Evolutionary conservation across 2,113 vertebrate species (phyloP), one percentile per base, ranked within the genome.

Genomic region (Campylorhamphus procurvoides): DNA sequence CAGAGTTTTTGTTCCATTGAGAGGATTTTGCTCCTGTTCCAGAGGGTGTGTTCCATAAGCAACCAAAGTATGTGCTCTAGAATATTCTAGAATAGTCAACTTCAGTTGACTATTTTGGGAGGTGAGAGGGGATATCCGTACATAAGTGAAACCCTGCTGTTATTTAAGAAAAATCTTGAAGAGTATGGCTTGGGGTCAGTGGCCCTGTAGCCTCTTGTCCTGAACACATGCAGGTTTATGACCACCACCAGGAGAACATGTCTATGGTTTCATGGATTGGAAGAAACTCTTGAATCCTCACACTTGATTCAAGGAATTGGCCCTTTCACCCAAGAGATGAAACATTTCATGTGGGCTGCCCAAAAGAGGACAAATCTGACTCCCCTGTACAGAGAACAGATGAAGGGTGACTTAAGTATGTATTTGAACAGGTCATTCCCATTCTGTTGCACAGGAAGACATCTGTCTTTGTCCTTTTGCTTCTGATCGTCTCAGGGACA

Each of bases 191-290:
- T 56, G 14, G 33, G 7, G 7, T 55, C 74, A 68, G 60, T 74
- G 33, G 23, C 10, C 10, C 16, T 55, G 31, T 58, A 78, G 3
- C 24, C 12, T 91, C 27, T 20, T 40, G 18, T 62, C 33, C 66
- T 72, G 69, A 63, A 12, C 35, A 75, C 83, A 44, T 22, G 20
- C 0, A 1, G 6, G 19, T 60, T 53, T 87, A 3, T 3, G 4
- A 53, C 23, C 68, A 88, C 9, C 6, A 25, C 0, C 1, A 82
- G 58, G 13, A 86, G 25, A 16, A 72, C 0, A 0, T 52, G 28
- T 9, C 44, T 56, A 17, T 2, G 3, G 11, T 39, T 78, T 78
- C 44, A 47, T 10, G 10, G 49, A 79, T 76, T 93, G 69, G 33
- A 16, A 72, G 7, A 37, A 64, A 15, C 35, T 78, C 55, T 75